Conservation (phyloP, 2,888 invertebrate genomes). For the Zhuqinia jingwanae region DNA sequence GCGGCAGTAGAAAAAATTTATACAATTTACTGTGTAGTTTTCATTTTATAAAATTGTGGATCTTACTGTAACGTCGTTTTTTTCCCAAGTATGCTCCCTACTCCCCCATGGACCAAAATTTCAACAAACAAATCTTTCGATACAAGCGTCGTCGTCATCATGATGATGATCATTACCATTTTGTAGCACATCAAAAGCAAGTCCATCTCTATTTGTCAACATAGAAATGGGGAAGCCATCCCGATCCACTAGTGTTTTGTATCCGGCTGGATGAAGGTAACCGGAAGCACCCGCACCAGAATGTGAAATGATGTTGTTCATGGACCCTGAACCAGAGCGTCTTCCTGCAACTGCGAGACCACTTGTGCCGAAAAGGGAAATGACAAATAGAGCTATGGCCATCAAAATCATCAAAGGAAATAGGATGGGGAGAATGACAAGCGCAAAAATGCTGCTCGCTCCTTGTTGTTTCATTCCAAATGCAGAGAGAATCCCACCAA, state of each 20-base stretch:
- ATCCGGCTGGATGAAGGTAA: conserved; percentile 13
- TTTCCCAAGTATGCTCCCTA: conserved; percentile 47
- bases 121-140: conserved; percentile 68
- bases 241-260: conserved; percentile 42
- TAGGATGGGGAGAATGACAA: conserved; percentile 70
- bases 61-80: conserved; percentile 60
- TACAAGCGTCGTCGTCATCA: conserved; percentile 55
- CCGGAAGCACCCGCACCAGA: conserved; percentile 16
- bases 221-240: conserved; percentile 42
- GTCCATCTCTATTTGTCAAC: conserved; percentile 61
- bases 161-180: too few relatives aligned
- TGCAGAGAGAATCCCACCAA: conserved; percentile 69
- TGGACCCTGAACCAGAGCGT: conserved; percentile 50
- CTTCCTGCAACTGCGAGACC: conserved; percentile 63
- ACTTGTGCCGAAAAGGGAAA: conserved; percentile 70
- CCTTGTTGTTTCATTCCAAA: conserved; percentile 71
- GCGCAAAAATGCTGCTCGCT: conserved; percentile 71
- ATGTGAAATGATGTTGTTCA: conserved; percentile 41
- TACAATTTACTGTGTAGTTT: conserved; percentile 25
- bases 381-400: conserved; percentile 66
- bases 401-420: conserved; percentile 72
- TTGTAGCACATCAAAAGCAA: conserved; percentile 39
- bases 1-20: conserved; percentile 13
- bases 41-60: neutral
- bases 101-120: conserved; percentile 61